A percentile compares a stretch with the other conserved stretches of the same genome.
Evolutionary conservation across 2,888 invertebrate species (phyloP).

Genomic region (Tetropium fuscum): DNA sequence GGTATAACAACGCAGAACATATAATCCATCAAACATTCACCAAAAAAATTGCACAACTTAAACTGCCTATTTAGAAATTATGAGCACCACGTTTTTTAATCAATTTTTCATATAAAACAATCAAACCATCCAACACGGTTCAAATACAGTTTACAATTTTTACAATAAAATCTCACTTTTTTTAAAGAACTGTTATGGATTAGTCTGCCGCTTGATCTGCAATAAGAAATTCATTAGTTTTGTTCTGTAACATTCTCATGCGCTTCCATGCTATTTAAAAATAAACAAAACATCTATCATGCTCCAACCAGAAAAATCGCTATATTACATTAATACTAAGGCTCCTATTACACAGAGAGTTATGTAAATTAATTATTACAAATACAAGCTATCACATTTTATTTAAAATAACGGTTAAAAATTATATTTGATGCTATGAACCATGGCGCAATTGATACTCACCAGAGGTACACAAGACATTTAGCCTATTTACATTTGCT

Average conservation of each 20-base stretch:
- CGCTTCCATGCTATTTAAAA: constrained; percentile 16
- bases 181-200: constrained; percentile 53
- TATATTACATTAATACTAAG: constrained; percentile 22
- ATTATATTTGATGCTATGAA: constrained; percentile 37
- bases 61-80: constrained; percentile 31
- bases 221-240: constrained; percentile 42
- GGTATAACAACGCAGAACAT: constrained; percentile 30
- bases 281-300: constrained; percentile 21
- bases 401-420: constrained; percentile 1
- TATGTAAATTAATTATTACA: constrained; percentile 15
- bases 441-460: constrained; percentile 21
- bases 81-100: constrained; percentile 46
- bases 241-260: constrained; percentile 24
- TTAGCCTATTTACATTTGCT: constrained; percentile 17
- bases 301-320: constrained; percentile 17
- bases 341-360: constrained; percentile 12
- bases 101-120: constrained; percentile 27
- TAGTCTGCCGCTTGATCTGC: constrained; percentile 51
- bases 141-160: constrained; percentile 22
- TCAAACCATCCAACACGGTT: constrained; percentile 20
- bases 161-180: constrained; percentile 52
- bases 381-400: constrained; percentile 11
- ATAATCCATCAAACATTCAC: constrained; percentile 34
- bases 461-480: constrained; percentile 20
- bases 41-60: constrained; percentile 34